Evolutionary conservation across 2,797 vertebrate species (phyloP).

Genomic region (Enteromius radiatus): DNA sequence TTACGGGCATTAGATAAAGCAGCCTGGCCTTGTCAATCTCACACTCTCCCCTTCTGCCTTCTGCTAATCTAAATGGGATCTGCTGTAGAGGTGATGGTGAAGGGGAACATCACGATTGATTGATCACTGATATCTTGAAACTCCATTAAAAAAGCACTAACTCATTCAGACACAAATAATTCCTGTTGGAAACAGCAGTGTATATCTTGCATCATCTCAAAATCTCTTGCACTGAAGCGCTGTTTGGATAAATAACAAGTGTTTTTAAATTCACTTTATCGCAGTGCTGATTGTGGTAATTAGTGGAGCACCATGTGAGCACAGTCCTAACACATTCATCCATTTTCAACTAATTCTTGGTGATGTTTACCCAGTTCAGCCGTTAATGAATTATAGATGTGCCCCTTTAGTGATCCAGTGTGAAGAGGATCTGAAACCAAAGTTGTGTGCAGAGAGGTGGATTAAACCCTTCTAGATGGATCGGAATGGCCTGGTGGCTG

Average conservation of each 20-base stretch:
- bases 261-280: conserved; percentile 29
- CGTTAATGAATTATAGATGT: conserved; percentile 45
- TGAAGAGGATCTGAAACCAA: conserved; percentile 33
- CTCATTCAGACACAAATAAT: conserved; percentile 37
- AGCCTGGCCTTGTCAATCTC: conserved; percentile 66
- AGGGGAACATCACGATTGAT: conserved; percentile 36
- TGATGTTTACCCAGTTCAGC: conserved; percentile 34
- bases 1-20: conserved; percentile 73
- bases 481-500: neutral
- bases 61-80: conserved; percentile 78
- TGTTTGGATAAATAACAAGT: conserved; percentile 16
- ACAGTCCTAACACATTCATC: conserved; percentile 32
- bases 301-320: conserved; percentile 14
- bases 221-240: neutral
- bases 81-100: conserved; percentile 50
- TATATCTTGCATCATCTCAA: conserved; percentile 30
- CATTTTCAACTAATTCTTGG: conserved; percentile 31
- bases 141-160: conserved; percentile 44
- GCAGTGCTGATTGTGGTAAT: conserved; percentile 5
- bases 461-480: conserved; percentile 19
- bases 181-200: conserved; percentile 16
- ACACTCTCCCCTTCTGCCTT: conserved; percentile 47
- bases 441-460: conserved; percentile 8
- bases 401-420: conserved; percentile 30
- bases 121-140: conserved; percentile 32